Percentiles rank a stretch among this genome's conserved stretches.
Evolutionary conservation across 2,113 vertebrate species (phyloP).

Genomic region (Boulengeromyrus knoepffleri): DNA sequence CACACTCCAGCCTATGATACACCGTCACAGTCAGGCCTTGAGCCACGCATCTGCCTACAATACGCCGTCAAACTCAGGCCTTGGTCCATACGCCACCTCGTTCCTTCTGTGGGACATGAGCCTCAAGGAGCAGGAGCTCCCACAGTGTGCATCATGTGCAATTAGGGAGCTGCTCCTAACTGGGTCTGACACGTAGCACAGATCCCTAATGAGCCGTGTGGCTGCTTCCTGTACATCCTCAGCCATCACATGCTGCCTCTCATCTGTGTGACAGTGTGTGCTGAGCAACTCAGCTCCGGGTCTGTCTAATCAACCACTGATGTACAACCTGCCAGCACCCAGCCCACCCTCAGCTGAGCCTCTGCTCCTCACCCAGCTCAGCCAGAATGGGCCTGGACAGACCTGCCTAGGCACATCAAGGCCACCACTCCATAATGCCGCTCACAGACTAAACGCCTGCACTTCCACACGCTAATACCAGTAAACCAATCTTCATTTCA

Average conservation of each 20-base stretch:
- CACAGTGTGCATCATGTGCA: slow-evolving; percentile 64
- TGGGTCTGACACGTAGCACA: slow-evolving; percentile 71
- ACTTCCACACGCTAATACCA: neutral
- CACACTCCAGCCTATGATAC: too few relatives aligned
- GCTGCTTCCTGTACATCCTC: slow-evolving; percentile 55
- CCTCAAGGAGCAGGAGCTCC: slow-evolving; percentile 66
- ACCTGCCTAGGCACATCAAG: neutral
- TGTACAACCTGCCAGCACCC: slow-evolving; percentile 19
- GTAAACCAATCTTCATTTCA: neutral
- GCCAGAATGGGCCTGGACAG: neutral
- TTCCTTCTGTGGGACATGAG: slow-evolving; percentile 50
- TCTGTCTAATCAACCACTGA: slow-evolving; percentile 48
- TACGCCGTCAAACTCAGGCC: too few relatives aligned
- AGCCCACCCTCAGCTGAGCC: neutral
- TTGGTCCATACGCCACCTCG: neutral
- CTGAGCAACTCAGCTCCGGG: slow-evolving; percentile 26
- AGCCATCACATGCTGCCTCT: slow-evolving; percentile 54
- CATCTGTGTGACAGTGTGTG: slow-evolving; percentile 53
- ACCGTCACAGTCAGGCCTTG: too few relatives aligned
- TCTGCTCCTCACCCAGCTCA: neutral
- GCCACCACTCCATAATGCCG: neutral
- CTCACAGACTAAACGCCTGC: neutral
- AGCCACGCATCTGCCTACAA: neutral
- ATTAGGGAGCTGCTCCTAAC: slow-evolving; percentile 70
- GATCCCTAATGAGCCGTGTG: slow-evolving; percentile 65